A percentile compares a stretch with the other conserved stretches of the same genome.
These are phyloP conservation scores for Esox niger DNA, from an alignment of 2,113 vertebrate genomes.

Conservation along the genomic window DNA sequence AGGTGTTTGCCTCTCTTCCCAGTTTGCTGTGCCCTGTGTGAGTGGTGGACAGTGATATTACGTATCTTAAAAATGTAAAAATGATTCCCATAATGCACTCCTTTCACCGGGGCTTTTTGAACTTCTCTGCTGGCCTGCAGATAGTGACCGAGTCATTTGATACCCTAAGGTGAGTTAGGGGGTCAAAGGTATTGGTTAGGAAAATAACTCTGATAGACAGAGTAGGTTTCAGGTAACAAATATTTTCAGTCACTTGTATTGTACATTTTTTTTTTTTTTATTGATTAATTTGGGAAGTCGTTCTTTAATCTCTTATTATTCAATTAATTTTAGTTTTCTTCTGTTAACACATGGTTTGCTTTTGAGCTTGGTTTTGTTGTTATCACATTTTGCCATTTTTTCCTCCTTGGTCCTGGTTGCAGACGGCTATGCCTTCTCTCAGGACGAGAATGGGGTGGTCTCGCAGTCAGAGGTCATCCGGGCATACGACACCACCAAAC, in stretches of 20 bases:
- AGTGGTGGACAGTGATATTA: constrained; percentile 48
- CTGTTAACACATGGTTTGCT: background rate
- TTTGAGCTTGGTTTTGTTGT: background rate
- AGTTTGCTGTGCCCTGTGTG: constrained; percentile 57
- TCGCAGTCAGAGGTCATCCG: constrained; percentile 97
- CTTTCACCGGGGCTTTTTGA: constrained; percentile 69
- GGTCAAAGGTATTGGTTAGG: constrained; percentile 40
- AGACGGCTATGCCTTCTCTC: constrained; percentile 98
- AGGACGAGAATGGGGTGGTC: constrained; percentile 97
- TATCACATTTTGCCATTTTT: background rate
- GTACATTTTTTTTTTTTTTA: background rate
- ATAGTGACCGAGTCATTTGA: constrained; percentile 72
- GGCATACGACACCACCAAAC: constrained; percentile 97
- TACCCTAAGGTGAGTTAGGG: constrained; percentile 75
- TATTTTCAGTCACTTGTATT: too few relatives aligned
- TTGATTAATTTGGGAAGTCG: constrained; percentile 7
- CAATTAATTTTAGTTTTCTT: constrained; percentile 7
- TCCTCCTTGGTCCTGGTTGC: constrained; percentile 31
- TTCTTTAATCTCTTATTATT: constrained; percentile 20
- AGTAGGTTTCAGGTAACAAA: constrained; percentile 36
- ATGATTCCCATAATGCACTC: constrained; percentile 75
- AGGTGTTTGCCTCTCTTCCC: constrained; percentile 36
- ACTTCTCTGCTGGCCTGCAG: constrained; percentile 70
- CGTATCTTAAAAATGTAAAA: constrained; percentile 66
- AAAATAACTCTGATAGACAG: constrained; percentile 24